These are phyloP conservation scores for Sussaba pulchella DNA, from an alignment of 2,888 invertebrate genomes.

Conservation along the genomic window DNA sequence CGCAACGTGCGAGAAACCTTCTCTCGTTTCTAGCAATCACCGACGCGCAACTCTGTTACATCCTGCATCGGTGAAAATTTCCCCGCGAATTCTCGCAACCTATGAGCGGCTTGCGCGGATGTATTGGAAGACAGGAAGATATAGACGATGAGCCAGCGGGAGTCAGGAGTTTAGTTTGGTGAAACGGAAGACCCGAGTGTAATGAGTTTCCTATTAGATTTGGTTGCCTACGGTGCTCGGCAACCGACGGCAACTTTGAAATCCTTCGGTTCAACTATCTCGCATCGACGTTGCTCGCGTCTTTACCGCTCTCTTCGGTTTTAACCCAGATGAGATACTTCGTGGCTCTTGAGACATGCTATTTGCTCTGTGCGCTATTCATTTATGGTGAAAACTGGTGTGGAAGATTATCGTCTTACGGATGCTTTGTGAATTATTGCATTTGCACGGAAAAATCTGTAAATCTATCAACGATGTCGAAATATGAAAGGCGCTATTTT, in stretches of 20 bases:
- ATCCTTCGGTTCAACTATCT: conserved; percentile 51
- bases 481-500: too few species aligned
- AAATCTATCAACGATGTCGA: too few species aligned
- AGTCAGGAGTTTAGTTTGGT: conserved; percentile 79
- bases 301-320: conserved; percentile 8
- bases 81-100: conserved; percentile 18
- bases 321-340: not conserved
- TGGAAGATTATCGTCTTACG: too few species aligned
- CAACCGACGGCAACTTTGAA: conserved; percentile 77
- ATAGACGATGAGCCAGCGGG: conserved; percentile 62
- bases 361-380: too few species aligned
- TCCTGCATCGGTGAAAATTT: conserved; percentile 28
- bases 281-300: conserved; percentile 24
- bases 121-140: conserved; percentile 39
- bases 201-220: conserved; percentile 84
- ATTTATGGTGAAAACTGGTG: too few species aligned
- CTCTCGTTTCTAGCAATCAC: not conserved
- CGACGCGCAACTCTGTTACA: not conserved
- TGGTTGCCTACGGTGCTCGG: conserved; percentile 77
- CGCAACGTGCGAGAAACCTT: conserved; percentile 53
- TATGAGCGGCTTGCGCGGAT: conserved; percentile 54
- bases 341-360: not conserved
- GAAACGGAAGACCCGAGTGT: conserved; percentile 79
- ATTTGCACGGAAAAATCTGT: too few species aligned
- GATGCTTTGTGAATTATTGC: too few species aligned